A percentile compares a stretch with the other conserved stretches of the same genome.
These are phyloP conservation scores for Willowsia nigromaculata DNA, from an alignment of 2,888 invertebrate species.

Conservation along the genomic window DNA sequence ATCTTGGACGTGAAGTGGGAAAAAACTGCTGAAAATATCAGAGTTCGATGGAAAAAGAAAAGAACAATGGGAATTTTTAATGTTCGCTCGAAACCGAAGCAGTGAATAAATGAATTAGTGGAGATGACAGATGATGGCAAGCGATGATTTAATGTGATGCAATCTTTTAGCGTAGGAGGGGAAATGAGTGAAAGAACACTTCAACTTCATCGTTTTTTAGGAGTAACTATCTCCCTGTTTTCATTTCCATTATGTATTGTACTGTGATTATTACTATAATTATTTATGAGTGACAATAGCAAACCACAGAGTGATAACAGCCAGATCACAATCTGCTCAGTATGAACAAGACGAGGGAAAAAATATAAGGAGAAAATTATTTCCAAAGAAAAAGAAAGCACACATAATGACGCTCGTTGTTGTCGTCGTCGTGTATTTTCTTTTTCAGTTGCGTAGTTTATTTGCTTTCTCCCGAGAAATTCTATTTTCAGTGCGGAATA, in stretches of 20 bases:
- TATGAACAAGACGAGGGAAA: neutral
- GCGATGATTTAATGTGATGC: neutral
- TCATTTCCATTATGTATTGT: neutral
- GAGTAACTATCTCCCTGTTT: too few species aligned
- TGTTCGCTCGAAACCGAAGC: neutral
- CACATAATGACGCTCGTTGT: neutral
- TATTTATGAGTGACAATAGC: neutral
- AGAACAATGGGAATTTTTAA: neutral
- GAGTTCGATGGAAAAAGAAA: neutral
- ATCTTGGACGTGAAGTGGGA: too few species aligned
- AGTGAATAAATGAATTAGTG: neutral
- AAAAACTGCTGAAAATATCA: too few species aligned
- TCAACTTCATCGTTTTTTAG: too few species aligned
- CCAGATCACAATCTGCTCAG: neutral
- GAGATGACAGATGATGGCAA: neutral
- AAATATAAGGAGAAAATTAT: too few species aligned
- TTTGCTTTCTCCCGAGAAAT: conserved; percentile 19
- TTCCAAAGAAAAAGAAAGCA: neutral
- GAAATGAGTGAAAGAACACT: neutral
- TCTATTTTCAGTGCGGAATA: neutral
- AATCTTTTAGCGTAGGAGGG: neutral
- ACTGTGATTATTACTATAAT: neutral
- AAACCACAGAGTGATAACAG: neutral
- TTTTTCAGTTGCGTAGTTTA: neutral
- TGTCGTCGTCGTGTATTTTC: neutral